These are phyloP conservation scores for Alligator mississippiensis DNA, from an alignment of 2,113 vertebrate genomes.

Conservation along the genomic window DNA sequence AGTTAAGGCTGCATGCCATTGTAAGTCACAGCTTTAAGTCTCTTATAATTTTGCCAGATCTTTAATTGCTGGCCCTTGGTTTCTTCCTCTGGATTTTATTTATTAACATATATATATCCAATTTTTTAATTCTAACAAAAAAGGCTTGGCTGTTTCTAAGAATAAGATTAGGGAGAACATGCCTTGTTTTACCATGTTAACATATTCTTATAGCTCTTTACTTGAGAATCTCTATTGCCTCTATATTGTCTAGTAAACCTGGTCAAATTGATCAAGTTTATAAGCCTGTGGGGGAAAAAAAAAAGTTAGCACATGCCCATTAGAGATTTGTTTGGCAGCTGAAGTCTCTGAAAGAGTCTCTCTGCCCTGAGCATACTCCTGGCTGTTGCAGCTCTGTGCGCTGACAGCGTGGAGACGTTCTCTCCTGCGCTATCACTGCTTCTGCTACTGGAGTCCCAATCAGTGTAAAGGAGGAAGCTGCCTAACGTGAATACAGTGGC, in stretches of 20 bases:
- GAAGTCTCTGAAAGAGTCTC: too few species aligned
- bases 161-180: too few species aligned
- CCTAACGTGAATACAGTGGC: too few species aligned
- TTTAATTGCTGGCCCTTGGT: background rate
- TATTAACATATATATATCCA: too few species aligned
- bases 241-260: too few species aligned
- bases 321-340: background rate
- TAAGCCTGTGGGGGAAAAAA: background rate
- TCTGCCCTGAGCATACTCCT: rapidly evolving
- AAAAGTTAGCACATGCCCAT: rapidly evolving
- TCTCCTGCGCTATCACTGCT: background rate
- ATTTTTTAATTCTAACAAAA: too few species aligned
- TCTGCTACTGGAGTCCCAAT: background rate
- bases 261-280: background rate
- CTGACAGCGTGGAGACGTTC: rapidly evolving
- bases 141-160: too few species aligned
- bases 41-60: slow-evolving; percentile 6
- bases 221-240: too few species aligned
- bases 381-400: rapidly evolving
- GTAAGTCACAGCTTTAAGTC: slow-evolving; percentile 29
- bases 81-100: too few species aligned
- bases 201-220: too few species aligned
- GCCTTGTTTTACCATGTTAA: too few species aligned
- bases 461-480: background rate
- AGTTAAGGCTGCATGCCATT: slow-evolving; percentile 13